Percentiles rank a stretch among this genome's conserved stretches.
Conservation (phyloP, 2,888 invertebrate species). For the Ectemnius continuus region DNA sequence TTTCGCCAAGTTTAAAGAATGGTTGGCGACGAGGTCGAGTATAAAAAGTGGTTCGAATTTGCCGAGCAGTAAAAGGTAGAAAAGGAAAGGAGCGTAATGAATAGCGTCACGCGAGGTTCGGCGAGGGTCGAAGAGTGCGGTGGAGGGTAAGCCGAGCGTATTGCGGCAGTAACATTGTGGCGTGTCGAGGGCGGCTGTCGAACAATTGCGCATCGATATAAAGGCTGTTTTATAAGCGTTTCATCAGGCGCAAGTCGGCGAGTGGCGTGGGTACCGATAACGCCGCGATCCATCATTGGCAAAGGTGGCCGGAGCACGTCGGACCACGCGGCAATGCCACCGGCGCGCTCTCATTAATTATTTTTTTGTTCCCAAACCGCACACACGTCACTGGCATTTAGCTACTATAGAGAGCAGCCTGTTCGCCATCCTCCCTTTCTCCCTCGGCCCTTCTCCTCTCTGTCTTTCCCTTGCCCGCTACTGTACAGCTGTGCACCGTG, state of each 20-base stretch:
- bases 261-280: conserved; percentile 34
- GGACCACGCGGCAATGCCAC: conserved; percentile 29
- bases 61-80: no score
- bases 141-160: no score
- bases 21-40: no score
- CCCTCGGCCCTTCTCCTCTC: background rate
- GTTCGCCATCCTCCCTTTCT: no score
- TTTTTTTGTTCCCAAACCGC: conserved; percentile 35
- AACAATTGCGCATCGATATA: conserved; percentile 37
- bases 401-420: background rate
- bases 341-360: conserved; percentile 52
- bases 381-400: conserved; percentile 12
- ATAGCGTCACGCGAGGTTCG: no score
- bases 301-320: conserved; percentile 13
- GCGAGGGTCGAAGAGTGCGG: no score
- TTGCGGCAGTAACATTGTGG: conserved; percentile 1
- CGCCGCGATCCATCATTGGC: conserved; percentile 46
- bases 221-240: conserved; percentile 59
- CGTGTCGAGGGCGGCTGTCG: background rate
- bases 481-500: conserved; percentile 34
- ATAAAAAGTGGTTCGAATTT: no score
- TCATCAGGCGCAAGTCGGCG: conserved; percentile 55
- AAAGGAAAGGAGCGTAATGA: no score
- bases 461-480: background rate
- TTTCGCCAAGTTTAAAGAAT: no score